Conservation (phyloP, 2,113 vertebrate genomes). For the Phyllostomus discolor region DNA sequence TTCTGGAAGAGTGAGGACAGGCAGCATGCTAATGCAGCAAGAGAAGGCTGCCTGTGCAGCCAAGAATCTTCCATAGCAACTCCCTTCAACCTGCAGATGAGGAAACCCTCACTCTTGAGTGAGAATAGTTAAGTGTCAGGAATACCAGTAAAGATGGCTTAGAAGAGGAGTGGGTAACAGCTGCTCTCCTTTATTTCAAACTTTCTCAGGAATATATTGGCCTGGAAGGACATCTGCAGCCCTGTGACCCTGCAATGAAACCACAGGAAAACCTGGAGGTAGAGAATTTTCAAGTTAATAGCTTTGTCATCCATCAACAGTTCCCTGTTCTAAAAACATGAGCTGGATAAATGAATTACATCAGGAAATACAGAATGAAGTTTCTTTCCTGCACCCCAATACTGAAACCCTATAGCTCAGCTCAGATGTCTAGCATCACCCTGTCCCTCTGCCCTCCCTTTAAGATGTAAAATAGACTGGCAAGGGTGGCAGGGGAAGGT, state of each 20-base stretch:
- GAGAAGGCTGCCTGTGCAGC: neutral
- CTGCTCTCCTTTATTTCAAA: neutral
- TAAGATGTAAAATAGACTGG: neutral
- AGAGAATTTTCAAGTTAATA: constrained; percentile 15
- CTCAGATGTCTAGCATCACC: rapidly evolving
- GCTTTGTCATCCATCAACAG: neutral
- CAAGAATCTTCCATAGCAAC: neutral
- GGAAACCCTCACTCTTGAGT: neutral
- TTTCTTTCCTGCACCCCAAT: neutral
- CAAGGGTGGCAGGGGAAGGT: neutral
- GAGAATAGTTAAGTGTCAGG: neutral
- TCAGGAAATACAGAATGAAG: neutral
- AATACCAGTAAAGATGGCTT: neutral
- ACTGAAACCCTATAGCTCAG: neutral
- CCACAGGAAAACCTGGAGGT: neutral
- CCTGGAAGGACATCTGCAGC: neutral
- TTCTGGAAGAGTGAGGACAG: neutral
- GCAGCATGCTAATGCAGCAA: rapidly evolving
- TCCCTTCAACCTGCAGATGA: neutral
- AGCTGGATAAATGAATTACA: neutral
- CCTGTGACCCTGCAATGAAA: neutral
- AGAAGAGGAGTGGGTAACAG: neutral
- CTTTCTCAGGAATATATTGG: neutral
- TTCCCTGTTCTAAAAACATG: neutral
- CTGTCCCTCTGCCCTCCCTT: neutral